A percentile compares a stretch with the other conserved stretches of the same genome.
Evolutionary conservation across 2,113 vertebrate genomes (phyloP).

Genomic region (Aptenodytes forsteri): DNA sequence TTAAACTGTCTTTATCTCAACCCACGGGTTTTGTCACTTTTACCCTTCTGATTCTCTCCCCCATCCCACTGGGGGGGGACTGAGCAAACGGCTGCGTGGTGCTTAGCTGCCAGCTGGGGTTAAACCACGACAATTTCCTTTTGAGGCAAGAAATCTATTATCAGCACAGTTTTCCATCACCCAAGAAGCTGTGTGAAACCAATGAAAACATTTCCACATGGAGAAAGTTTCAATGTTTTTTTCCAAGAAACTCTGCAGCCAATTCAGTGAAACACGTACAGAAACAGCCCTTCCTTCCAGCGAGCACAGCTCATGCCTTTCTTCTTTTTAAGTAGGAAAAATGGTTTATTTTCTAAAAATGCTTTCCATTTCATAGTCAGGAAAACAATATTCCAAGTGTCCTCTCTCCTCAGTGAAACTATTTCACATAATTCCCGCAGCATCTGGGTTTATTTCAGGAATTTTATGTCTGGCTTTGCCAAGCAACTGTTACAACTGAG

Average conservation of each 20-base stretch:
- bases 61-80: too few relatives aligned
- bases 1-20: too few relatives aligned
- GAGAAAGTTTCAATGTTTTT: not conserved
- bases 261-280: not conserved
- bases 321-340: not conserved
- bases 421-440: not conserved
- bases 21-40: too few relatives aligned
- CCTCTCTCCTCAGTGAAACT: not conserved
- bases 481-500: not conserved
- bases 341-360: rapidly evolving
- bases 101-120: too few relatives aligned
- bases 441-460: not conserved
- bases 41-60: too few relatives aligned
- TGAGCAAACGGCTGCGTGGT: too few relatives aligned
- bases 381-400: not conserved
- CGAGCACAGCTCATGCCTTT: not conserved
- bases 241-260: not conserved
- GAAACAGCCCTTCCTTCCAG: not conserved
- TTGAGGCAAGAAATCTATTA: not conserved
- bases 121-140: not conserved
- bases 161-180: not conserved
- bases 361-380: not conserved
- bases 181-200: not conserved
- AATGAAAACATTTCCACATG: not conserved
- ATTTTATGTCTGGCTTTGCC: not conserved